Percentiles rank a stretch among this genome's conserved stretches.
Evolutionary conservation across 2,797 vertebrate species (phyloP).

Genomic region (Aeoliscus strigatus): DNA sequence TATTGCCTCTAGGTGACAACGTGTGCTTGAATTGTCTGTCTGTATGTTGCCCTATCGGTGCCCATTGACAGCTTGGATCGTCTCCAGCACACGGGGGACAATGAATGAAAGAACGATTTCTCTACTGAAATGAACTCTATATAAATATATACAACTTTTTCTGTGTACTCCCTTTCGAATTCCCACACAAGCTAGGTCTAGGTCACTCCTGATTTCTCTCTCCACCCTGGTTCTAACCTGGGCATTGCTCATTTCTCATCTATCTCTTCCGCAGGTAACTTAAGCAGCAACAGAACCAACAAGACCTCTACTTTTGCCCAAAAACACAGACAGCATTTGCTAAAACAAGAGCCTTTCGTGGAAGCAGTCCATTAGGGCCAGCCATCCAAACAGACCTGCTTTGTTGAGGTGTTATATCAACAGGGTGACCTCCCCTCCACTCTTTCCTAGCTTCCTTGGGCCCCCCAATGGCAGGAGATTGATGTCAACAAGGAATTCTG

Average conservation of each 20-base stretch:
- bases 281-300: conserved; percentile 20
- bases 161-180: background rate
- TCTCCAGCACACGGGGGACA: no score
- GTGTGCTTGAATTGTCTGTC: no score
- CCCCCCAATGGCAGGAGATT: conserved; percentile 78
- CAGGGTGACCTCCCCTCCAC: conserved; percentile 69
- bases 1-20: no score
- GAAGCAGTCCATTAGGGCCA: conserved; percentile 68
- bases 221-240: conserved; percentile 11
- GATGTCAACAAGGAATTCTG: conserved; percentile 80
- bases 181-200: background rate
- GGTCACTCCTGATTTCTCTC: background rate
- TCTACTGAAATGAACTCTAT: conserved; percentile 10
- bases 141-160: conserved; percentile 8
- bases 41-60: no score
- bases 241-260: conserved; percentile 23
- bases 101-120: no score
- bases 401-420: conserved; percentile 82
- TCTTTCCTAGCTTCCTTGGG: conserved; percentile 72
- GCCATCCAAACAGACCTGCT: conserved; percentile 76
- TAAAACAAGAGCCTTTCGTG: conserved; percentile 63
- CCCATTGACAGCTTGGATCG: no score
- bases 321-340: conserved; percentile 46
- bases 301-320: conserved; percentile 22
- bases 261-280: conserved; percentile 34